Evolutionary conservation across 2,888 invertebrate genomes (phyloP).

Genomic region (Plagodis dolabraria): DNA sequence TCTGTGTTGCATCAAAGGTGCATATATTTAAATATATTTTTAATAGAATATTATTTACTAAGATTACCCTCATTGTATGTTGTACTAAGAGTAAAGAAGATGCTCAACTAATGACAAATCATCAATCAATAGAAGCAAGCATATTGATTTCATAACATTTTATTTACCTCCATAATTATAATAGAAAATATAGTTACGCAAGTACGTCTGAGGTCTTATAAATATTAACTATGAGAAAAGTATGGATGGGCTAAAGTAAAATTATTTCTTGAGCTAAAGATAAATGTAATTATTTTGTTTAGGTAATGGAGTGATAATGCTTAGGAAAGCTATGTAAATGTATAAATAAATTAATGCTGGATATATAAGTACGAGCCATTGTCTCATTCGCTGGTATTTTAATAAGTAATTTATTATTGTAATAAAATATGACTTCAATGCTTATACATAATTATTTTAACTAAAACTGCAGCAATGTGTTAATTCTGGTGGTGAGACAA

Average conservation of each 20-base stretch:
- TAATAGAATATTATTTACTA: no score
- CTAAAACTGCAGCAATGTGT: conserved; percentile 30
- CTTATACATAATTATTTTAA: conserved; percentile 19
- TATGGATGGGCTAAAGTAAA: conserved; percentile 57
- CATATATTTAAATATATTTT: no score
- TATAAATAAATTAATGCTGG: conserved; percentile 77
- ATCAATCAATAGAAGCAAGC: conserved; percentile 1
- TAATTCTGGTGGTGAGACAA: conserved; percentile 62
- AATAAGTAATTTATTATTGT: conserved; percentile 19
- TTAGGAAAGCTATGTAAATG: conserved; percentile 77
- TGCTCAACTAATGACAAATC: no score
- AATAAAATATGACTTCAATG: conserved; percentile 9
- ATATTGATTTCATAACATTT: conserved; percentile 11
- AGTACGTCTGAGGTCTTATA: conserved; percentile 52
- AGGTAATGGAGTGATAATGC: conserved; percentile 69
- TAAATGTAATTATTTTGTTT: conserved; percentile 67
- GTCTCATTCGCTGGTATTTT: conserved; percentile 61
- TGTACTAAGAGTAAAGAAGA: no score
- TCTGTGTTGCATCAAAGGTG: no score
- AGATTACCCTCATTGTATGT: no score
- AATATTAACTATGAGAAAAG: conserved; percentile 50
- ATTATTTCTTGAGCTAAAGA: conserved; percentile 58
- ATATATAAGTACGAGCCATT: conserved; percentile 58
- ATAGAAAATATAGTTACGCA: conserved; percentile 14
- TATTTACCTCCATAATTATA: not conserved